Evolutionary conservation across 2,888 invertebrate species (phyloP), one percentile per base, ranked within the genome.

Genomic region (Rotaria magnacalcarata): DNA sequence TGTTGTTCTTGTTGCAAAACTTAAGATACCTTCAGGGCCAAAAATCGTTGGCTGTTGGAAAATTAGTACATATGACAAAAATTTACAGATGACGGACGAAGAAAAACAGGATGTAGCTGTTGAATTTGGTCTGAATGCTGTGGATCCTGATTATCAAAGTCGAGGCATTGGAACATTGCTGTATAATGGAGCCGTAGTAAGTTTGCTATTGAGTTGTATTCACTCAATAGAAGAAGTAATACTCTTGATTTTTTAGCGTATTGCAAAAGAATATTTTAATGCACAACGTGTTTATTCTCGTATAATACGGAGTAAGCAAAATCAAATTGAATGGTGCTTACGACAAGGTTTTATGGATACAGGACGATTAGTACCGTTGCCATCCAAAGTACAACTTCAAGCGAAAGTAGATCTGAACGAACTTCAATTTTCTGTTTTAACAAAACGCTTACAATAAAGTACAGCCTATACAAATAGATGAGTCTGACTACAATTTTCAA

Each of bases 241-340:
- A 47, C 47, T 47, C 47, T 47, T 47, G 47, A 47, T 47, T 27
- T 74, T 74, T 74, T 16, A 74, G 74, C 74, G 74, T 27, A 14
- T 74, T 27, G 74, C 74, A 34, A 74, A 74, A 74, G 74, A 74
- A 74, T 74, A 74, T 74, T 74, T 74, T 27, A 74, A 74, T 74
- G 74, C 74, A 27, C 27, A 74, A 74, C 74, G 74, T 0, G 24
- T 74, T 10, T 74, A 74, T 74, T 14, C 14, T 74, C 27, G 6
- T n/a, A 27, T 74, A 27, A 24, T 74, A 19, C 14, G 16, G 14
- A n/a, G 27, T 74, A 74, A n/a, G 34, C 19, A 5, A 34, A n/a
- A 74, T 74, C 74, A 34, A 34, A 74, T 74, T 34, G 74, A 74
- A 7, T 74, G 74, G 74, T 34, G 6, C 14, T 19, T 27, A 27